Conservation (phyloP, 2,797 vertebrate genomes). For the Champsocephalus gunnari region DNA sequence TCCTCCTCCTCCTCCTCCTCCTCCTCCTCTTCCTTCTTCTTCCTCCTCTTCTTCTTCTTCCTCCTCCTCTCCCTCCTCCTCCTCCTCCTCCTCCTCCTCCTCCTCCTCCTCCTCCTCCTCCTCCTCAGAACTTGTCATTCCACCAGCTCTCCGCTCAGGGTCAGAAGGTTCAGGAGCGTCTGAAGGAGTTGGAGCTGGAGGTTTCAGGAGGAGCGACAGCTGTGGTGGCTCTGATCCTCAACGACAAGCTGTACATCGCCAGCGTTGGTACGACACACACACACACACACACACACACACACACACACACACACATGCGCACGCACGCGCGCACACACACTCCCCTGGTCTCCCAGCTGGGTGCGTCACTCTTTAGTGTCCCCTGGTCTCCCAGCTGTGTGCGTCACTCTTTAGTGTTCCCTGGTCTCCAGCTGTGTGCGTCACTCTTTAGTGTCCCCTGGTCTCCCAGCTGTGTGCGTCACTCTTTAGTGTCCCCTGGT, state of each 20-base stretch:
- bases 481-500: too few relatives aligned
- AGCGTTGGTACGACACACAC: conserved; percentile 89
- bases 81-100: background rate
- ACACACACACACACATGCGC: background rate
- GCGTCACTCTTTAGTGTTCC: too few relatives aligned
- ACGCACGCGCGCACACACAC: too few relatives aligned
- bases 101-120: background rate
- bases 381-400: too few relatives aligned
- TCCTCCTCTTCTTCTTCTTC: background rate
- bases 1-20: background rate
- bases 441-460: too few relatives aligned
- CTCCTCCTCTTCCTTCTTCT: background rate
- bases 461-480: too few relatives aligned
- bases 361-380: too few relatives aligned
- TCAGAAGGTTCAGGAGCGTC: conserved; percentile 93
- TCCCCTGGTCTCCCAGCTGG: too few relatives aligned
- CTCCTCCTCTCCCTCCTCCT: too few relatives aligned
- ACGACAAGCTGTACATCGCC: conserved; percentile 94
- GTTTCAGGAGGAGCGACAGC: conserved; percentile 95
- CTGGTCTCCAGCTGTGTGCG: background rate
- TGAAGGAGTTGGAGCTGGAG: conserved; percentile 93
- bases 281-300: background rate
- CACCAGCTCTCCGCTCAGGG: conserved; percentile 90
- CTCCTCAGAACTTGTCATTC: conserved; percentile 85
- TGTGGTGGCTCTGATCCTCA: conserved; percentile 93